Evolutionary conservation across 2,113 vertebrate genomes (phyloP), one percentile per base, ranked within the genome.

Genomic region (Eublepharis macularius): DNA sequence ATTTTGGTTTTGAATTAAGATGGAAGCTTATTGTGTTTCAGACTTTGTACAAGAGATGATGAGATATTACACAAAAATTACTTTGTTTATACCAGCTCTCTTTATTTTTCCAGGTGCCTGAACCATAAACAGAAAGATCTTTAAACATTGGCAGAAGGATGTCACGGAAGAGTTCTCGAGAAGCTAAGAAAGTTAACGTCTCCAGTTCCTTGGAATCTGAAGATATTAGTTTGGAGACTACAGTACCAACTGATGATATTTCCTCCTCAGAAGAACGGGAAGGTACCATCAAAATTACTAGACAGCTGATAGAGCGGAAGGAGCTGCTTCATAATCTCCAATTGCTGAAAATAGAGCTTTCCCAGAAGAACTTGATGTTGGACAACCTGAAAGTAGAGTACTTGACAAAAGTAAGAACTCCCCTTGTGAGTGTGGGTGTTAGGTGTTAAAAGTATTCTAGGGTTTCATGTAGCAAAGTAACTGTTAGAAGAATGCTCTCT

Each of bases 121-220:
- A 94, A 70, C 4, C 81, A 4, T 1, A 69, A 51, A 14, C 81
- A 81, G 3, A 79, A 91, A 90, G 91, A 51, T 51, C 29, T 80
- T 60, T 39, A 0, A 0, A 4, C 75, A 34, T n/a, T 81, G 47
- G 4, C 84, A 88, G 54, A 19, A 92, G 82, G 84, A 99, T 99
- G 99, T 97, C 98, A 21, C 95, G 93, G 3, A 98, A 97, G 94
- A 96, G 93, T 84, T 92, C 94, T 1, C 96, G 95, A 63, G 93
- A 94, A 87, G 82, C 91, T 24, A 96, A 88, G 87, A 97, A 93
- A 83, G 95, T 94, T 45, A 99, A 99, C 6, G 70, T 98, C 54
- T 99, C 98, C 66, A 99, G 97, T 92, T 99, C 99, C 10, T 88
- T 99, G 90, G 98, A 99, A 93, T 99, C 98, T 19, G 99, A 99